Conservation (phyloP, 2,888 invertebrate species). For the Dione vanillae region DNA sequence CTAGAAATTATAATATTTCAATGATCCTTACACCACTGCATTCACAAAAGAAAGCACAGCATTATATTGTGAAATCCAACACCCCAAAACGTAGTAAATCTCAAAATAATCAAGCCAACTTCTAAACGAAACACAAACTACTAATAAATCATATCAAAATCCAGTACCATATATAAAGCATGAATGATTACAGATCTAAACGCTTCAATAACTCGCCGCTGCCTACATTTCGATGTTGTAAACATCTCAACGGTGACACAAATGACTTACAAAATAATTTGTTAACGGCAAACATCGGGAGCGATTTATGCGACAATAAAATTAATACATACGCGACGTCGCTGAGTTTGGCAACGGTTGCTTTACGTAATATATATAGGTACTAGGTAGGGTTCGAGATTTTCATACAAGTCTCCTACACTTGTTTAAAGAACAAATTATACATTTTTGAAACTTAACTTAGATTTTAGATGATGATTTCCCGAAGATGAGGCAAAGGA, state of each 20-base stretch:
- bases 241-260: conserved; percentile 44
- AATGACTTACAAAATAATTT: conserved; percentile 54
- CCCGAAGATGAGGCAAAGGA: too few species aligned
- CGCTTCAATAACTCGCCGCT: conserved; percentile 34
- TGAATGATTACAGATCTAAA: conserved; percentile 27
- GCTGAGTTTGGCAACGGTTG: conserved; percentile 40
- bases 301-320: conserved; percentile 56
- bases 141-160: too few species aligned
- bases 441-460: too few species aligned
- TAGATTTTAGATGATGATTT: too few species aligned
- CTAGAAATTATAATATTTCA: too few species aligned
- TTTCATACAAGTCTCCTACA: background rate
- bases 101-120: too few species aligned
- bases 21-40: too few species aligned
- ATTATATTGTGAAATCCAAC: too few species aligned
- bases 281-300: conserved; percentile 51
- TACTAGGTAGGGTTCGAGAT: background rate
- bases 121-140: too few species aligned
- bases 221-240: conserved; percentile 32
- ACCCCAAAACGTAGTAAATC: too few species aligned
- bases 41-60: too few species aligned
- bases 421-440: too few species aligned
- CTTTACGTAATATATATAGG: conserved; percentile 22
- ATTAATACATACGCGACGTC: conserved; percentile 53
- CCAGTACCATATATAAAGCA: background rate